These are phyloP conservation scores for Lasiurus cinereus DNA, from an alignment of 2,113 vertebrate species.

Conservation along the genomic window DNA sequence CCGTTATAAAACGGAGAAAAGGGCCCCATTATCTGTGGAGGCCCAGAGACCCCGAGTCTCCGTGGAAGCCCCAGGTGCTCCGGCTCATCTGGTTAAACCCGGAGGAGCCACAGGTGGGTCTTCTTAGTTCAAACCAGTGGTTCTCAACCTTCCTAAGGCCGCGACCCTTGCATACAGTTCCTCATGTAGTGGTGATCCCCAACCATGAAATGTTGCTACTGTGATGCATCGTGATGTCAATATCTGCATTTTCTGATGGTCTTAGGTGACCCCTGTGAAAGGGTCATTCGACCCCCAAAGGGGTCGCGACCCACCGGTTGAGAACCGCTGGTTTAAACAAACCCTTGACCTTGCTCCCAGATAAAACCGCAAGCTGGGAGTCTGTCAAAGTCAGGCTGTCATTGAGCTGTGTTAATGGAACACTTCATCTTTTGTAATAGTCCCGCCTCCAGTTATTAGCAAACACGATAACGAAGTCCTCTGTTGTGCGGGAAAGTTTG, in stretches of 20 bases:
- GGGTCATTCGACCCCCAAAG: too few species aligned
- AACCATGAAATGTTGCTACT: too few species aligned
- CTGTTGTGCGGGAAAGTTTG: conserved; percentile 31
- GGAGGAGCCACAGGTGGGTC: background rate
- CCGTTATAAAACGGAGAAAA: background rate
- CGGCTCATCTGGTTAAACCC: background rate
- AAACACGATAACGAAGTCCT: conserved; percentile 66
- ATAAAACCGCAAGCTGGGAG: conserved; percentile 56
- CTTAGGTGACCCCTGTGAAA: too few species aligned
- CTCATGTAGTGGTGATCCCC: too few species aligned
- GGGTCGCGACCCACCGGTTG: too few species aligned
- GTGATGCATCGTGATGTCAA: too few species aligned
- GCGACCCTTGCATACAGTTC: too few species aligned
- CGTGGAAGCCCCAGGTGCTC: background rate
- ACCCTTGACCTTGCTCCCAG: background rate
- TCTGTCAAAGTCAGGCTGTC: conserved; percentile 54
- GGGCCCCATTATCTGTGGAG: background rate
- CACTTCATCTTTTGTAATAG: conserved; percentile 66
- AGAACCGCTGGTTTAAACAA: conserved; percentile 13
- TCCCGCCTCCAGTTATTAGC: conserved; percentile 69
- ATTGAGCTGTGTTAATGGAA: conserved; percentile 76
- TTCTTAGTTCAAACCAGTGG: conserved; percentile 33
- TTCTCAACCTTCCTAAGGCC: too few species aligned
- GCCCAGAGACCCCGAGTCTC: background rate
- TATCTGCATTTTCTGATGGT: too few species aligned